A percentile compares a stretch with the other conserved stretches of the same genome.
phyloP scores from a whole-genome alignment of 2,797 vertebrate species.

The Glyptemys insculpta region DNA sequence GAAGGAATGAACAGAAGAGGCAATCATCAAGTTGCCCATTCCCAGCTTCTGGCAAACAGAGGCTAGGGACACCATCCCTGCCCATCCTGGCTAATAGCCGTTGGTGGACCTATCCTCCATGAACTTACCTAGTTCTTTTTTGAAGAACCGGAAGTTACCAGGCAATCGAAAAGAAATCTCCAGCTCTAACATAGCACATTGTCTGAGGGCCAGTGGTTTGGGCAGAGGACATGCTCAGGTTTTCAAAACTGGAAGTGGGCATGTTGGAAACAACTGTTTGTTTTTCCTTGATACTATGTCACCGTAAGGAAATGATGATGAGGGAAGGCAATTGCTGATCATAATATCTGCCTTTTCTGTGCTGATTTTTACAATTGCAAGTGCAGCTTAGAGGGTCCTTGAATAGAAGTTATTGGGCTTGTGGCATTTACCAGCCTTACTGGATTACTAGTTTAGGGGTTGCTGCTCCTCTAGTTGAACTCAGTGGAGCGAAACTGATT shows the following conservation, averaged over 20 bases:
- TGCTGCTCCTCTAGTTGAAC: neutral
- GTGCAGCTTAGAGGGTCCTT: neutral
- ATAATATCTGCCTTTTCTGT: neutral
- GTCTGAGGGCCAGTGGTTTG: neutral
- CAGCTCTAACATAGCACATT: neutral
- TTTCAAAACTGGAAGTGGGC: neutral
- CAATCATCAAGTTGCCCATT: too few relatives aligned
- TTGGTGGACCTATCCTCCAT: too few relatives aligned
- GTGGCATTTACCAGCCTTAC: neutral
- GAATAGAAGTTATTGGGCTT: neutral
- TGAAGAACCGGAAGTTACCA: neutral
- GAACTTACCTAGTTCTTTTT: too few relatives aligned
- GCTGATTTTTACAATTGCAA: neutral
- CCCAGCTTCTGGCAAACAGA: too few relatives aligned
- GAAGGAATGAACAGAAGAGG: too few relatives aligned
- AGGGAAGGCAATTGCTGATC: neutral
- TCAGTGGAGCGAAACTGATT: neutral
- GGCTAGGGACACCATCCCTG: too few relatives aligned
- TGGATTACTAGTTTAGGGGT: neutral
- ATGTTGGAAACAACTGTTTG: neutral
- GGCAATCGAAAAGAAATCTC: neutral
- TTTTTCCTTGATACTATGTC: neutral
- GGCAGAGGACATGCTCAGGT: neutral
- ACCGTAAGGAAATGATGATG: too few relatives aligned
- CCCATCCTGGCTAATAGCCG: too few relatives aligned